Percentiles rank a stretch among this genome's conserved stretches.
These are phyloP conservation scores for Julus scandinavius DNA, from an alignment of 2,888 invertebrate genomes.

Conservation along the genomic window DNA sequence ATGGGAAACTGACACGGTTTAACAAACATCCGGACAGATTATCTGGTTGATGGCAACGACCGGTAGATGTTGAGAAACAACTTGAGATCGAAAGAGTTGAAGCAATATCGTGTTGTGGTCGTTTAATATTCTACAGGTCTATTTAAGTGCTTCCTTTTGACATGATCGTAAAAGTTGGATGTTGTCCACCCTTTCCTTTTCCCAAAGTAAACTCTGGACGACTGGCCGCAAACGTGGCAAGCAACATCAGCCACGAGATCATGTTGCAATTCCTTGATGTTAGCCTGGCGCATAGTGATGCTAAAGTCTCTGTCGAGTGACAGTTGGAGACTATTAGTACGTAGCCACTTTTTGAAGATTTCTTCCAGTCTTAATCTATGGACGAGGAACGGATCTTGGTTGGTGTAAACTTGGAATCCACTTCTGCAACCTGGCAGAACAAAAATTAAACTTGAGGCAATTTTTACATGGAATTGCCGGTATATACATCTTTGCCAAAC, in stretches of 20 bases:
- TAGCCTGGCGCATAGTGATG: not conserved
- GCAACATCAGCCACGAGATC: not conserved
- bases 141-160: not conserved
- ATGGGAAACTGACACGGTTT: too few relatives aligned
- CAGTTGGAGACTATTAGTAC: not conserved
- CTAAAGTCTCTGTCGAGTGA: conserved; percentile 14
- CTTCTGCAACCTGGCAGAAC: conserved; percentile 21
- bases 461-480: not conserved
- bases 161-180: conserved; percentile 27
- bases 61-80: too few relatives aligned
- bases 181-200: not conserved
- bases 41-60: too few relatives aligned
- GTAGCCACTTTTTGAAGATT: conserved; percentile 13
- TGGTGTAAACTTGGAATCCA: not conserved
- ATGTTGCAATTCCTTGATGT: not conserved
- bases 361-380: not conserved
- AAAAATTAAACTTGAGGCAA: not conserved
- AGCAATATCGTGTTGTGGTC: not conserved
- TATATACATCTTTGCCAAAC: not conserved
- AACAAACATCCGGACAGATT: too few relatives aligned
- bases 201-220: not conserved
- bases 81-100: too few relatives aligned
- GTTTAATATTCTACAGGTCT: not conserved
- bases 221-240: not conserved
- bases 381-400: not conserved